Conservation (phyloP, 2,113 vertebrate species). For the Cyanoliseus patagonus region DNA sequence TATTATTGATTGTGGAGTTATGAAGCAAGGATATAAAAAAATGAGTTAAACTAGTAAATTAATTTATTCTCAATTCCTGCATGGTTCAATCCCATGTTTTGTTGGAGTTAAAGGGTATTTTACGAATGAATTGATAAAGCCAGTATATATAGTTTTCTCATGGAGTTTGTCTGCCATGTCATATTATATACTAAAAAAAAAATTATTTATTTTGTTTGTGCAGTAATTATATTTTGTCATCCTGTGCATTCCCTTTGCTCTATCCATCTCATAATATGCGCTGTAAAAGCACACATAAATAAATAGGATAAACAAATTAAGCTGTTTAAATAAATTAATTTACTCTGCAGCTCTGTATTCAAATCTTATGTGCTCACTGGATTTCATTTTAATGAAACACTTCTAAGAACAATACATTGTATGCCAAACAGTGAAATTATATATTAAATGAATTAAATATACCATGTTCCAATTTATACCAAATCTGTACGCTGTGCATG, state of each 20-base stretch:
- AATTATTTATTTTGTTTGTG: slow-evolving; percentile 78
- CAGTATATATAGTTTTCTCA: slow-evolving; percentile 43
- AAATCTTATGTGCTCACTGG: slow-evolving; percentile 75
- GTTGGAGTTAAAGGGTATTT: slow-evolving; percentile 60
- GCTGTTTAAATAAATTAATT: slow-evolving; percentile 83
- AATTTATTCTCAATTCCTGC: slow-evolving; percentile 51
- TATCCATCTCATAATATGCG: slow-evolving; percentile 64
- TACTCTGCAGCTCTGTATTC: slow-evolving; percentile 75
- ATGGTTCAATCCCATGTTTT: slow-evolving; percentile 33
- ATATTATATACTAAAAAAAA: slow-evolving; percentile 69
- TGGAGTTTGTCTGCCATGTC: slow-evolving; percentile 44
- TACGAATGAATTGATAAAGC: slow-evolving; percentile 69
- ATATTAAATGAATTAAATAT: slow-evolving; percentile 72
- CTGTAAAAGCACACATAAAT: slow-evolving; percentile 74
- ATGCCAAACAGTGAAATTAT: slow-evolving; percentile 74
- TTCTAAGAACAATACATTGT: slow-evolving; percentile 74
- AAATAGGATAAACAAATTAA: slow-evolving; percentile 83
- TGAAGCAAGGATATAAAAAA: slow-evolving; percentile 58
- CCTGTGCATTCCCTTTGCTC: slow-evolving; percentile 67
- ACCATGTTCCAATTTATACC: slow-evolving; percentile 67
- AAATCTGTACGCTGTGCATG: slow-evolving; percentile 54
- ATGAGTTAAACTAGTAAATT: slow-evolving; percentile 58
- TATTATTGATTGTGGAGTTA: slow-evolving; percentile 62
- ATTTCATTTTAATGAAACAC: slow-evolving; percentile 80
- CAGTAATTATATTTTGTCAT: slow-evolving; percentile 75